These are phyloP conservation scores for Jacana jacana DNA, from an alignment of 2,113 vertebrate genomes.

Conservation along the genomic window DNA sequence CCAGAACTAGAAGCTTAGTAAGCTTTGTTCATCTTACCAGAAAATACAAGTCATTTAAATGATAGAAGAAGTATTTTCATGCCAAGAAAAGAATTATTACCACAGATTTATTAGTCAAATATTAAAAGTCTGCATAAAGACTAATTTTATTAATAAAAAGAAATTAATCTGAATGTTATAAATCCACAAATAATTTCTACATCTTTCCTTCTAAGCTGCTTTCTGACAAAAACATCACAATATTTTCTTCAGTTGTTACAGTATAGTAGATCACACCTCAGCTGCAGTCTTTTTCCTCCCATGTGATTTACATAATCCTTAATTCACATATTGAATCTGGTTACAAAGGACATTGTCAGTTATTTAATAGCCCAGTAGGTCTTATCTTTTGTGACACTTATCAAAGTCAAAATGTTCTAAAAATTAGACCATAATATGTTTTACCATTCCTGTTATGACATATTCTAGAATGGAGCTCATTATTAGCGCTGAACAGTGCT, in stretches of 20 bases:
- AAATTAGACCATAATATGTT: background rate
- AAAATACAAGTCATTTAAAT: background rate
- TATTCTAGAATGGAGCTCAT: background rate
- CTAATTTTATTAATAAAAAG: background rate
- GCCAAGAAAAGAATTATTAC: background rate
- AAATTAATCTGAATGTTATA: background rate
- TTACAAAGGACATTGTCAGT: background rate
- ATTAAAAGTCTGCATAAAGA: background rate
- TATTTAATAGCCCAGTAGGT: background rate
- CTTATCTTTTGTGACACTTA: background rate
- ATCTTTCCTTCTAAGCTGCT: background rate
- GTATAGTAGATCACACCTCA: background rate
- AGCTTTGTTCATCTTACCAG: background rate
- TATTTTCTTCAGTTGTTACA: background rate
- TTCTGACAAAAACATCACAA: background rate
- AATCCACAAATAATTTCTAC: background rate
- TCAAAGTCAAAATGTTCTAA: background rate
- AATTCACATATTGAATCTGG: background rate
- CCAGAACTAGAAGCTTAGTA: background rate
- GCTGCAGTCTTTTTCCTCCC: background rate
- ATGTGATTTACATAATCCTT: background rate
- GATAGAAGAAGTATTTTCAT: background rate
- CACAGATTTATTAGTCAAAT: background rate
- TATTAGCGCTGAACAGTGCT: background rate
- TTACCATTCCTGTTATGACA: background rate